Conservation (phyloP, 2,113 vertebrate genomes). For the Willisornis vidua region DNA sequence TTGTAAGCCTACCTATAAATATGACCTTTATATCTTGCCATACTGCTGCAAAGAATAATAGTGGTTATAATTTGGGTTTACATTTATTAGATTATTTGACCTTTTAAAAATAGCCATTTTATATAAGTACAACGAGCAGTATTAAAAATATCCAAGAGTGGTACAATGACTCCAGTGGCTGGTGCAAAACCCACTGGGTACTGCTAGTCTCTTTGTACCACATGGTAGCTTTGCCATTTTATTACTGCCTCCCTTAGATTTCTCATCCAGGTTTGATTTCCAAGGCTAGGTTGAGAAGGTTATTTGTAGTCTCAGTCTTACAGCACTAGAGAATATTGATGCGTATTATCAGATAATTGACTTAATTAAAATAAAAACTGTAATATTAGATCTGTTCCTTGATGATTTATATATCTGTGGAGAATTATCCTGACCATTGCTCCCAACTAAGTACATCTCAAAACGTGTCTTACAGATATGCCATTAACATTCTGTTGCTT, state of each 20-base stretch:
- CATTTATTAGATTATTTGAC: conserved; percentile 10
- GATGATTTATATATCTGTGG: neutral
- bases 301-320: neutral
- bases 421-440: neutral
- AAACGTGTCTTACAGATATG: neutral
- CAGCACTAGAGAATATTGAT: neutral
- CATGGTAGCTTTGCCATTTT: neutral
- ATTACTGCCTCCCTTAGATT: neutral
- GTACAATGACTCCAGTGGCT: neutral
- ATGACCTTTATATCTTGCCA: neutral
- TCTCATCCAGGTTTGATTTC: neutral
- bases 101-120: conserved; percentile 1
- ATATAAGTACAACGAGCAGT: neutral
- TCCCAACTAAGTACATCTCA: neutral
- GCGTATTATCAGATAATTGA: neutral
- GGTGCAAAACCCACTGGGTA: neutral
- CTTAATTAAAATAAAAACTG: neutral
- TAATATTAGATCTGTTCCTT: neutral
- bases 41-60: neutral
- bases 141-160: neutral
- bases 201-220: neutral
- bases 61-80: neutral
- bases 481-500: neutral
- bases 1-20: neutral
- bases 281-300: neutral